Evolutionary conservation across 30 jellyfish, hydroid and myxozoan species (phyloP).

Genomic region (Aurelia sp.): DNA sequence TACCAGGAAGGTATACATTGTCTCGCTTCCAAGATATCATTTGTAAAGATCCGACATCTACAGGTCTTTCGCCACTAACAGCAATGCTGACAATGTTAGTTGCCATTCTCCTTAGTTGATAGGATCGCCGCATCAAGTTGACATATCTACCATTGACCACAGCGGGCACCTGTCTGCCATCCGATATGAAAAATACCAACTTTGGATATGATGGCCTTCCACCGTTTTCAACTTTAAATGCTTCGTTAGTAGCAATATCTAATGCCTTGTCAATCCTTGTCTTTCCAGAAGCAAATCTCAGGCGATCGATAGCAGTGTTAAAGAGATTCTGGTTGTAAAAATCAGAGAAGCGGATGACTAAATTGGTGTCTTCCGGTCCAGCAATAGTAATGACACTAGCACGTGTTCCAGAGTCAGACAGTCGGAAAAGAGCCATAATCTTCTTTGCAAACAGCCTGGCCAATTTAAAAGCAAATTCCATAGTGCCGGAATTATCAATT

Average conservation of each 20-base stretch:
- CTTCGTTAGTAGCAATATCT: constrained; percentile 39
- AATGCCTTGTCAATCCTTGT: constrained; percentile 60
- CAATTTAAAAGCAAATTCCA: constrained; percentile 31
- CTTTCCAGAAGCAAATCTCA: constrained; percentile 9
- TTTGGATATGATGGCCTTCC: constrained; percentile 45
- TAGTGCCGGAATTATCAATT: constrained; percentile 59
- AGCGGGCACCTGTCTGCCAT: constrained; percentile 60
- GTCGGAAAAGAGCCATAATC: constrained; percentile 3
- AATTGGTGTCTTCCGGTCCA: constrained; percentile 27
- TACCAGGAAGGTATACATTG: constrained; percentile 42
- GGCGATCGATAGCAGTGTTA: constrained; percentile 26
- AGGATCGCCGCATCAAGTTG: constrained; percentile 14
- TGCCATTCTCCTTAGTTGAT: constrained; percentile 23
- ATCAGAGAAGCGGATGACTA: constrained; percentile 42
- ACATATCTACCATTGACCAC: constrained; percentile 23
- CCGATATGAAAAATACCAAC: constrained; percentile 56
- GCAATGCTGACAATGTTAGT: constrained; percentile 45
- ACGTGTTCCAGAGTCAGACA: constrained; percentile 32
- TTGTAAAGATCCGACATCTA: constrained; percentile 52
- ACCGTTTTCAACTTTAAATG: constrained; percentile 35
- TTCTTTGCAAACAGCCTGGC: constrained; percentile 37
- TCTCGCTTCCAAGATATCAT: constrained; percentile 25
- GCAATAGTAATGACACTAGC: constrained; percentile 50
- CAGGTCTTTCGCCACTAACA: constrained; percentile 38
- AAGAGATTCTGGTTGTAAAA: constrained; percentile 14